Base-by-base conservation (phyloP, 2,797 vertebrate genomes). In the Cephalopachus bancanus region DNA sequence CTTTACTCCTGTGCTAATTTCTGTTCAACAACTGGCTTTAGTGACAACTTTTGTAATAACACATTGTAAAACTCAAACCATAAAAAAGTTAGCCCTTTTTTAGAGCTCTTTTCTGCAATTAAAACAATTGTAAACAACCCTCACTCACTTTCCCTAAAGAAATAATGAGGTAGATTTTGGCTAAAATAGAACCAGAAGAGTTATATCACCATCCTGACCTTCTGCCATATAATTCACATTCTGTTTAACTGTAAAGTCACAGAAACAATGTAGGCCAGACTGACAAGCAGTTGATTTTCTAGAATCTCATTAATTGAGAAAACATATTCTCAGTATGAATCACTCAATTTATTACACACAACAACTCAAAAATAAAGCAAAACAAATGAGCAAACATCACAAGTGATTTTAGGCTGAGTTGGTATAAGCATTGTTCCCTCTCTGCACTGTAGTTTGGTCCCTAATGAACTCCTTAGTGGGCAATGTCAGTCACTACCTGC, bases 51-150 rank as follows among this genome's bases (percentile, higher is more conserved):
- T 64, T 80, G 9, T 62, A 89, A 84, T 69, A 75, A 81, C 17
- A 62, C 28, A 37, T 65, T 93, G 10, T 80, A 94, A 89, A 95
- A 83, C 44, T n/a, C 74, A 89, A 94, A 79, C 15, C 11, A 64
- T 15, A 75, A 49, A 10, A 86, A 88, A 37, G 64, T 89, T 37
- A 84, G 44, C 33, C 83, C 30, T 10, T 76, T 89, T 86, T 62
- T 10, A 44, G 37, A 24, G 67, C 24, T 89, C n/a, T 53, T 6
- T 74, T 93, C 37, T 64, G 28, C 59, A 75, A 85, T 76, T n/a
- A 88, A 93, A 75, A 59, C 44, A 37, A 88, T 69, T 93, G 75
- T 20, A 85, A 71, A 85, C 75, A 92, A 62, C 19, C 10, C 6
- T 85, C 64, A 76, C n/a, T 64, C 30, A 30, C 67, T 15, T 65